Conservation (phyloP, 2,113 vertebrate genomes). For the Mormyrus lacerda region DNA sequence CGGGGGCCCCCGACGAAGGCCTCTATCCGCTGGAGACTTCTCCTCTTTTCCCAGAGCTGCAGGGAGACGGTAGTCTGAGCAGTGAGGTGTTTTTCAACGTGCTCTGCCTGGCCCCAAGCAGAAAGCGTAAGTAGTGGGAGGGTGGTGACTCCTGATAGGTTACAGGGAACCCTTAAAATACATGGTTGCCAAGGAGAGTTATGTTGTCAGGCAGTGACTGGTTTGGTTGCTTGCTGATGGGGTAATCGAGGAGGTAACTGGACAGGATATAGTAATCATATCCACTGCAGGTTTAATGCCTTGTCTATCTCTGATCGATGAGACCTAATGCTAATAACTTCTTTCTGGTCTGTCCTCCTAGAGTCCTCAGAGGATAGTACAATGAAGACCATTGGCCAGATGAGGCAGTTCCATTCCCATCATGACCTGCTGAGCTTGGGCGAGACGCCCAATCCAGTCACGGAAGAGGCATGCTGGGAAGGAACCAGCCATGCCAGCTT, state of each 20-base stretch:
- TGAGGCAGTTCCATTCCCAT: conserved; percentile 66
- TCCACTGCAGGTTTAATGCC: background rate
- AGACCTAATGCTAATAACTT: background rate
- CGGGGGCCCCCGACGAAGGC: conserved; percentile 54
- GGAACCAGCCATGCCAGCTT: conserved; percentile 27
- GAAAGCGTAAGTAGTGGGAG: conserved; percentile 40
- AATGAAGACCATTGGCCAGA: conserved; percentile 56
- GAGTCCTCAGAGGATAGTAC: conserved; percentile 42
- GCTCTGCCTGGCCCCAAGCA: conserved; percentile 54
- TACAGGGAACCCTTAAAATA: background rate
- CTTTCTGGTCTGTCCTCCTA: background rate
- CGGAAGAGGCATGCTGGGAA: conserved; percentile 14
- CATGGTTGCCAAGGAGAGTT: background rate
- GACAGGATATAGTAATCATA: background rate
- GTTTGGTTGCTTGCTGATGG: background rate
- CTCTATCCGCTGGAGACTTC: conserved; percentile 50
- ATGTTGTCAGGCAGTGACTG: background rate
- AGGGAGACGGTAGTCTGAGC: conserved; percentile 45
- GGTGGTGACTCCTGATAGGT: background rate
- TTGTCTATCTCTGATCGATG: background rate
- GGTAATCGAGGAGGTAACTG: background rate
- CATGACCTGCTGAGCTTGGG: conserved; percentile 62
- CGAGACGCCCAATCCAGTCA: conserved; percentile 30
- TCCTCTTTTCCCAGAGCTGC: conserved; percentile 43
- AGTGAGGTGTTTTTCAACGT: conserved; percentile 61